Conservation (phyloP, 2,888 invertebrate species). For the Meloe dianella region DNA sequence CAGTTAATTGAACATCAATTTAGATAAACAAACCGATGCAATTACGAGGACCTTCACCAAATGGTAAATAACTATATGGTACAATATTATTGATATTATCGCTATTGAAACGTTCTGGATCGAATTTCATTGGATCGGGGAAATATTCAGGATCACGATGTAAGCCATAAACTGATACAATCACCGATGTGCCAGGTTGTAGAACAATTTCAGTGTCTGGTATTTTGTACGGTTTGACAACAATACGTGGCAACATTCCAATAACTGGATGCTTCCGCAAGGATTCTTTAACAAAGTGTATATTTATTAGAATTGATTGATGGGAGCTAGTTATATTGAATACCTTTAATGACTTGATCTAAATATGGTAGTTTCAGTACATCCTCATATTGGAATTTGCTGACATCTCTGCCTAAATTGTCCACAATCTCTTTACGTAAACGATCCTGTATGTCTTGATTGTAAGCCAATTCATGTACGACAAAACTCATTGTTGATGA, state of each 20-base stretch:
- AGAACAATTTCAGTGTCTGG: conserved; percentile 14
- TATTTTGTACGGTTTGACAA: conserved; percentile 22
- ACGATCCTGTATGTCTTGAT: conserved; percentile 56
- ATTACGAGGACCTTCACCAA: conserved; percentile 28
- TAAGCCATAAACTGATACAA: conserved; percentile 18
- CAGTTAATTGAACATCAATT: not conserved
- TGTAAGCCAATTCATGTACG: conserved; percentile 53
- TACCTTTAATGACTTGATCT: conserved; percentile 56
- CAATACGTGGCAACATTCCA: conserved; percentile 11
- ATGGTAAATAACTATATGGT: conserved; percentile 21
- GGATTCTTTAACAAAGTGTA: conserved; percentile 11
- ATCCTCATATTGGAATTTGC: conserved; percentile 54
- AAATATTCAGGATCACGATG: conserved; percentile 21
- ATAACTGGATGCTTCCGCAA: conserved; percentile 20
- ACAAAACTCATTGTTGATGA: conserved; percentile 54
- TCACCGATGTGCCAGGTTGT: conserved; percentile 13
- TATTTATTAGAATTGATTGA: not conserved
- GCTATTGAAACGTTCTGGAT: conserved; percentile 27
- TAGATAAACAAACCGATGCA: conserved; percentile 23
- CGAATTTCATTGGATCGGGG: conserved; percentile 24
- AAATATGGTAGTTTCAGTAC: conserved; percentile 59
- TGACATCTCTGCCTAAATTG: conserved; percentile 45
- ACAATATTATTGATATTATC: conserved; percentile 18
- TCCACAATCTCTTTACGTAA: conserved; percentile 53
- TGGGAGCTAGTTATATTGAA: not conserved